phyloP scores from a whole-genome alignment of 2,797 vertebrate genomes.

The Molossus molossus region DNA sequence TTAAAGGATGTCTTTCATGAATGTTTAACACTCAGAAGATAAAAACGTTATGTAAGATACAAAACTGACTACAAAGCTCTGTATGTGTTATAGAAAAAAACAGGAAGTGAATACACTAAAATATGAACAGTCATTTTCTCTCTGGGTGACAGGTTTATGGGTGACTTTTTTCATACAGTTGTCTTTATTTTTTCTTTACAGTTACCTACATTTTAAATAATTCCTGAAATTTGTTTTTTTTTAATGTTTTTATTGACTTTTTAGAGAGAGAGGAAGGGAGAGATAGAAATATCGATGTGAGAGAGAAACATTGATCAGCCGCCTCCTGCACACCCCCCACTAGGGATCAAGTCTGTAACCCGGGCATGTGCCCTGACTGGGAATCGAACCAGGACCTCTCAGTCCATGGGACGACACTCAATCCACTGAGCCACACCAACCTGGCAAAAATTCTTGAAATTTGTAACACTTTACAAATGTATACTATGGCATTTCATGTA shows the following conservation, averaged over 20 bases:
- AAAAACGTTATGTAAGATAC: background rate
- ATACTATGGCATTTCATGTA: background rate
- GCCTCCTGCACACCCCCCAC: no score
- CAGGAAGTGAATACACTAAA: background rate
- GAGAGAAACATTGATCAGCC: no score
- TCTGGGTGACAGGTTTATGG: background rate
- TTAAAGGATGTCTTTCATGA: slow-evolving; percentile 43
- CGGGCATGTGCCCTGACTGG: no score
- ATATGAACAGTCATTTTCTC: slow-evolving; percentile 41
- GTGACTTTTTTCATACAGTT: background rate
- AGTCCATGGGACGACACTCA: no score
- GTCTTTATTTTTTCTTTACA: background rate
- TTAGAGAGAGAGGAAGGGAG: no score
- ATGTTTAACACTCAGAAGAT: background rate
- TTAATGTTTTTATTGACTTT: no score
- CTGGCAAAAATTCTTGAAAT: background rate
- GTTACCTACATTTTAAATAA: background rate
- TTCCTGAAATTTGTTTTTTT: background rate
- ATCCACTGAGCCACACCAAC: no score
- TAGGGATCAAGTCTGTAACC: no score
- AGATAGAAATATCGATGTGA: no score
- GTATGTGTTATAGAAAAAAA: background rate
- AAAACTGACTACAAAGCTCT: background rate
- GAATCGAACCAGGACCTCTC: no score
- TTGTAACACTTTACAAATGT: background rate